phyloP scores from a whole-genome alignment of 2,888 invertebrate species.

The Thymelicus acteon region DNA sequence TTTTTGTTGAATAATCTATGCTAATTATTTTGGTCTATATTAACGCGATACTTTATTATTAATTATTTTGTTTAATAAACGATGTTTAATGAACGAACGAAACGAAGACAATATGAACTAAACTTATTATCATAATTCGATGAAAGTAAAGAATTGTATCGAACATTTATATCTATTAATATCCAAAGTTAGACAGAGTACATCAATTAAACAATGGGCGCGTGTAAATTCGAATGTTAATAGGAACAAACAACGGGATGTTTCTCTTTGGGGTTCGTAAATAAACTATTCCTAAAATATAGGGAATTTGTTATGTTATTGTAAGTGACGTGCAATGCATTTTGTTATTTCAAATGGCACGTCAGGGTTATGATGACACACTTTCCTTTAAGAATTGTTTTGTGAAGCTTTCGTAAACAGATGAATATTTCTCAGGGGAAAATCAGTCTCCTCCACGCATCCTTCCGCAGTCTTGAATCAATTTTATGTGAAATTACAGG shows the following conservation, averaged over 20 bases:
- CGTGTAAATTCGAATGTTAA: slow-evolving; percentile 26
- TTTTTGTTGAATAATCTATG: slow-evolving; percentile 2
- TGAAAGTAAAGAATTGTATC: not conserved
- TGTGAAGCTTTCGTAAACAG: not conserved
- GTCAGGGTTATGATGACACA: slow-evolving; percentile 20
- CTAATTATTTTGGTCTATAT: no score
- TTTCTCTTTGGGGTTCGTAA: slow-evolving; percentile 37
- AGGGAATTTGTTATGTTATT: slow-evolving; percentile 19
- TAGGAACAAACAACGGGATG: slow-evolving; percentile 37
- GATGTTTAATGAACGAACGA: no score
- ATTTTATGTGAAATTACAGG: no score
- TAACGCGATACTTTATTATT: no score
- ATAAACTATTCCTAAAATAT: slow-evolving; percentile 37
- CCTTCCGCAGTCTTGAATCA: no score
- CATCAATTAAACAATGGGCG: slow-evolving; percentile 18
- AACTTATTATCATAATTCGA: no score
- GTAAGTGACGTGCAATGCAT: slow-evolving; percentile 10
- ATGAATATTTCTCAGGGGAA: not conserved
- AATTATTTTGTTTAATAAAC: no score
- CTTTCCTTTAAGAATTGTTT: not conserved
- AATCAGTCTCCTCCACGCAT: no score
- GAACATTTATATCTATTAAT: slow-evolving; percentile 14
- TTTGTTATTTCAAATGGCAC: slow-evolving; percentile 27
- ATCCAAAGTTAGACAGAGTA: slow-evolving; percentile 18
- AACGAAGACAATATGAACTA: no score